A percentile compares a stretch with the other conserved stretches of the same genome.
phyloP scores from a whole-genome alignment of 2,797 vertebrate genomes.

The Micromesistius poutassou region DNA sequence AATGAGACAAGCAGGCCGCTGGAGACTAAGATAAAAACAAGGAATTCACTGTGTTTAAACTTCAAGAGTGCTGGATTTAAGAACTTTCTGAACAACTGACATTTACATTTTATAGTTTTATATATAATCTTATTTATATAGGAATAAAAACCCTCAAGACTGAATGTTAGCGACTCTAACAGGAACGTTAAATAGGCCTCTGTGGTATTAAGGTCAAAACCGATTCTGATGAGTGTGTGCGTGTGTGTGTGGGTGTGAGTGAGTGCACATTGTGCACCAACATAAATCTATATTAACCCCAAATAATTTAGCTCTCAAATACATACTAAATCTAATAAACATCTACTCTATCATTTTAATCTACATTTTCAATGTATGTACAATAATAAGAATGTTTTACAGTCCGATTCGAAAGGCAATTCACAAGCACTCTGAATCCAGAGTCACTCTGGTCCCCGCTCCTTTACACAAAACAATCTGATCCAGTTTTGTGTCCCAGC shows the following conservation, averaged over 20 bases:
- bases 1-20: background rate
- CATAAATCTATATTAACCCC: slow-evolving; percentile 63
- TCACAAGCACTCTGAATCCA: slow-evolving; percentile 68
- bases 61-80: slow-evolving; percentile 6
- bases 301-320: slow-evolving; percentile 72
- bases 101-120: slow-evolving; percentile 2
- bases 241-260: background rate
- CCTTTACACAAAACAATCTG: slow-evolving; percentile 25
- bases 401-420: slow-evolving; percentile 65
- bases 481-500: slow-evolving; percentile 72
- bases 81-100: background rate
- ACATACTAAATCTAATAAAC: slow-evolving; percentile 68
- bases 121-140: slow-evolving; percentile 12
- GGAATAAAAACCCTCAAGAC: slow-evolving; percentile 59
- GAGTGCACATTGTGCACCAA: slow-evolving; percentile 59
- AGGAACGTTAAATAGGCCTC: slow-evolving; percentile 69
- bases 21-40: background rate
- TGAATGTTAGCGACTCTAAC: slow-evolving; percentile 54
- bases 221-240: slow-evolving; percentile 45
- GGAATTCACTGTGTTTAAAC: background rate
- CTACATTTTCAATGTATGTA: slow-evolving; percentile 75
- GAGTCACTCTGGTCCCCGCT: slow-evolving; percentile 54
- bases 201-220: slow-evolving; percentile 72
- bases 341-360: slow-evolving; percentile 65
- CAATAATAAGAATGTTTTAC: slow-evolving; percentile 64